Percentiles rank a stretch among this genome's conserved stretches.
Conservation (phyloP, 2,888 invertebrate genomes). For the Lacanobia wlatinum region DNA sequence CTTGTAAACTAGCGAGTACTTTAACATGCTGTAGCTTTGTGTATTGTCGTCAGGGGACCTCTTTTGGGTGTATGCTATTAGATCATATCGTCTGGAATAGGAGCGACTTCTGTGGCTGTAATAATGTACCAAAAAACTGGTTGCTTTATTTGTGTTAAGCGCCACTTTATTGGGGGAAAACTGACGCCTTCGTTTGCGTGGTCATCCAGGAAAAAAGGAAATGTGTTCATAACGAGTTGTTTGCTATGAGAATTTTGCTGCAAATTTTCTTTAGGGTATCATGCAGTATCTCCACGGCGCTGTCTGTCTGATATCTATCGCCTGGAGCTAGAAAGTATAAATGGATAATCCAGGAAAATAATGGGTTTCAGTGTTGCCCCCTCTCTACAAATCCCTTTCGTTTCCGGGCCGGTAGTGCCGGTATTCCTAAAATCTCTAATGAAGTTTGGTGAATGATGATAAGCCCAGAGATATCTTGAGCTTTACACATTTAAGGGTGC, state of each 20-base stretch:
- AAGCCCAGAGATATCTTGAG: not conserved
- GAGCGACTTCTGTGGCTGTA: not conserved
- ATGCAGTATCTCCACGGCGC: not conserved
- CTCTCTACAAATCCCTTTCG: too few species aligned
- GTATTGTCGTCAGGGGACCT: slow-evolving; percentile 33
- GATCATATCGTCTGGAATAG: slow-evolving; percentile 9
- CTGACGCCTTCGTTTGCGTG: not conserved
- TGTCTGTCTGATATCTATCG: not conserved
- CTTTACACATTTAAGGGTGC: too few species aligned
- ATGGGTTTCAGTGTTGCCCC: too few species aligned
- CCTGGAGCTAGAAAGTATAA: not conserved
- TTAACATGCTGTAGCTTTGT: slow-evolving; percentile 20
- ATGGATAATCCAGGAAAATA: not conserved
- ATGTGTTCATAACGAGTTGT: not conserved
- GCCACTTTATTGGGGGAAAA: not conserved
- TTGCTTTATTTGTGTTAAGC: not conserved
- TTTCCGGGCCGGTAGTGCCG: too few species aligned
- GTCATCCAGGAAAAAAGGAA: not conserved
- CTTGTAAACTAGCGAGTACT: slow-evolving; percentile 35
- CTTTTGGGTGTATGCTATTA: slow-evolving; percentile 29
- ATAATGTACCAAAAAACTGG: not conserved
- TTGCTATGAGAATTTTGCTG: not conserved
- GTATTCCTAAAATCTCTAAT: not conserved
- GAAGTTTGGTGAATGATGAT: not conserved
- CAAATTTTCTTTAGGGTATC: not conserved